Percentiles rank a stretch among this genome's conserved stretches.
Evolutionary conservation across 92 coral and sea anemone species (phyloP).

Genomic region (Paramuricea clavata): DNA sequence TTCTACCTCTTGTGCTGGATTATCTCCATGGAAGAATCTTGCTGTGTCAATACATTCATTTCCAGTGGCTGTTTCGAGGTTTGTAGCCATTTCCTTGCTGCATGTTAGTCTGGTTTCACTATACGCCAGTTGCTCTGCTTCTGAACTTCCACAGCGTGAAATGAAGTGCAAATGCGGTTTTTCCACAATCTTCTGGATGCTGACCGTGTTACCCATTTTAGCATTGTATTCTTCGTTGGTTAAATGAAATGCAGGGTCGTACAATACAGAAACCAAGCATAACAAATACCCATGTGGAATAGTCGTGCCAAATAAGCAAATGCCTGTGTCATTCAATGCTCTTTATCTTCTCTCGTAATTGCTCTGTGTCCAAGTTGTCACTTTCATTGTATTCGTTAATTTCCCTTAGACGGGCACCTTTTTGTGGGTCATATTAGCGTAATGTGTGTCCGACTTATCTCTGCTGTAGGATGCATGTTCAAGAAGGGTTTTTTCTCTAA

Average conservation of each 20-base stretch:
- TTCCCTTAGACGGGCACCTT: slow-evolving; percentile 41
- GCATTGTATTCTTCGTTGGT: slow-evolving; percentile 22
- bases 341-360: slow-evolving; percentile 26
- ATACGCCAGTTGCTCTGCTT: slow-evolving; percentile 51
- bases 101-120: slow-evolving; percentile 55
- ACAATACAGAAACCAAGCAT: slow-evolving; percentile 33
- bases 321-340: slow-evolving; percentile 33
- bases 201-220: slow-evolving; percentile 19
- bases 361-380: slow-evolving; percentile 6
- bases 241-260: slow-evolving; percentile 37
- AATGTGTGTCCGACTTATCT: slow-evolving; percentile 13
- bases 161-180: slow-evolving; percentile 6
- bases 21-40: slow-evolving; percentile 60
- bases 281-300: slow-evolving; percentile 47
- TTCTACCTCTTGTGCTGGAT: slow-evolving; percentile 53
- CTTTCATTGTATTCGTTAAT: slow-evolving; percentile 35
- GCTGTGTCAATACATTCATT: slow-evolving; percentile 40
- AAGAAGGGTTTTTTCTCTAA: slow-evolving; percentile 21
- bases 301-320: slow-evolving; percentile 39
- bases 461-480: slow-evolving; percentile 33
- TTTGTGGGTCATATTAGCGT: slow-evolving; percentile 1
- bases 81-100: slow-evolving; percentile 14
- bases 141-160: slow-evolving; percentile 31
- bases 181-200: slow-evolving; percentile 21
- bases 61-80: not conserved